A percentile compares a stretch with the other conserved stretches of the same genome.
Conservation (phyloP, 2,113 vertebrate genomes). For the Peucedramus taeniatus region DNA sequence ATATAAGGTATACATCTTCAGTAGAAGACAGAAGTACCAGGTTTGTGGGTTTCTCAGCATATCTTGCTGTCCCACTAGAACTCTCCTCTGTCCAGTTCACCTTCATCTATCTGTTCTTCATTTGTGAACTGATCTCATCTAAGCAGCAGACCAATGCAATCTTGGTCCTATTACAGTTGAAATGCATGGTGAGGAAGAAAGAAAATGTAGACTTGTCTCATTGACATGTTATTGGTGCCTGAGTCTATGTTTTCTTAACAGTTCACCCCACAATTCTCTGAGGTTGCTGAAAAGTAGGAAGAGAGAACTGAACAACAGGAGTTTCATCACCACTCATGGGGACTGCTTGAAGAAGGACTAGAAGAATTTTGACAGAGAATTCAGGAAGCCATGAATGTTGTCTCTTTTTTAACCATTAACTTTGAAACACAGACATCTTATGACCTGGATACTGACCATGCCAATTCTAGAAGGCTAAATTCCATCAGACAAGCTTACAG, state of each 20-base stretch:
- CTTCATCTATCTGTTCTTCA: not conserved
- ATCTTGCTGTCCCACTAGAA: not conserved
- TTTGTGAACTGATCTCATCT: not conserved
- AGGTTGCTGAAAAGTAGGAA: not conserved
- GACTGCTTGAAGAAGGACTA: not conserved
- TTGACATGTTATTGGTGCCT: not conserved
- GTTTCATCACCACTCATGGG: not conserved
- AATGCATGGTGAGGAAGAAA: not conserved
- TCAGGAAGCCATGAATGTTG: not conserved
- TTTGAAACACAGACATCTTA: not conserved
- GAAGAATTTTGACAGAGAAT: not conserved
- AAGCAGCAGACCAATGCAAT: not conserved
- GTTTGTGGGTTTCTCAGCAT: not conserved
- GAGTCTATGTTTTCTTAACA: not conserved
- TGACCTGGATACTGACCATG: not conserved
- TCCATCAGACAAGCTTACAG: not conserved
- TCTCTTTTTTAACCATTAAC: not conserved
- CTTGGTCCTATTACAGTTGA: not conserved
- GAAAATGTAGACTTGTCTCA: not conserved
- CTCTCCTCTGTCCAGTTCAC: not conserved
- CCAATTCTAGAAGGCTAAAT: not conserved
- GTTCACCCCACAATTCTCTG: not conserved
- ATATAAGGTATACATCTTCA: not conserved
- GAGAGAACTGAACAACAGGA: not conserved
- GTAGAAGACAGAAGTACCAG: not conserved